A percentile compares a stretch with the other conserved stretches of the same genome.
Conservation (phyloP, 2,888 invertebrate species). For the Caenorhabditis sp. region DNA sequence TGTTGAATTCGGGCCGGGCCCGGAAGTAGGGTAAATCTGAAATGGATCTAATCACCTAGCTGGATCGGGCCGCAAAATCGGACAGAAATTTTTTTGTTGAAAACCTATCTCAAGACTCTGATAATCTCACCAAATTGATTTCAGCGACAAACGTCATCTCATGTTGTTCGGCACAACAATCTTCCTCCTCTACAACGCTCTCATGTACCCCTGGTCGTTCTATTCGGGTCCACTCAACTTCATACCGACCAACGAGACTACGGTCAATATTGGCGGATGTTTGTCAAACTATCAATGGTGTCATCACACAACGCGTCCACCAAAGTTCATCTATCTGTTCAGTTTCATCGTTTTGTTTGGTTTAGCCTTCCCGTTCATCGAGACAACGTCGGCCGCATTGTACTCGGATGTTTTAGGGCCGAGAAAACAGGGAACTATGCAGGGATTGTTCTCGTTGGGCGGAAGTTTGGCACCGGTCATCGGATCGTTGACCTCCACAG, state of each 20-base stretch:
- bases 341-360: constrained; percentile 32
- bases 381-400: constrained; percentile 24
- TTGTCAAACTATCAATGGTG: constrained; percentile 30
- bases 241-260: constrained; percentile 30
- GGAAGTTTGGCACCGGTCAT: constrained; percentile 36
- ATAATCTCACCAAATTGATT: too few relatives aligned
- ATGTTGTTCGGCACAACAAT: constrained; percentile 42
- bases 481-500: constrained; percentile 21
- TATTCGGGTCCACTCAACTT: constrained; percentile 47
- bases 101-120: neutral
- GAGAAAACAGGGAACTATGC: constrained; percentile 42
- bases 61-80: too few relatives aligned
- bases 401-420: constrained; percentile 38
- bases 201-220: constrained; percentile 46
- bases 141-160: constrained; percentile 43
- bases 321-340: constrained; percentile 21
- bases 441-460: constrained; percentile 28
- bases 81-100: too few relatives aligned
- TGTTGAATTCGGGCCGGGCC: too few relatives aligned
- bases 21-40: too few relatives aligned
- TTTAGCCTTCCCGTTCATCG: constrained; percentile 25
- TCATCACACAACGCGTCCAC: constrained; percentile 20
- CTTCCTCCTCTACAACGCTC: constrained; percentile 40
- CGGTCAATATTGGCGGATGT: constrained; percentile 30
- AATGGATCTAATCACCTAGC: too few relatives aligned